Base-by-base conservation (phyloP, 1,140 invertebrate genomes). In the Polyergus mexicanus region DNA sequence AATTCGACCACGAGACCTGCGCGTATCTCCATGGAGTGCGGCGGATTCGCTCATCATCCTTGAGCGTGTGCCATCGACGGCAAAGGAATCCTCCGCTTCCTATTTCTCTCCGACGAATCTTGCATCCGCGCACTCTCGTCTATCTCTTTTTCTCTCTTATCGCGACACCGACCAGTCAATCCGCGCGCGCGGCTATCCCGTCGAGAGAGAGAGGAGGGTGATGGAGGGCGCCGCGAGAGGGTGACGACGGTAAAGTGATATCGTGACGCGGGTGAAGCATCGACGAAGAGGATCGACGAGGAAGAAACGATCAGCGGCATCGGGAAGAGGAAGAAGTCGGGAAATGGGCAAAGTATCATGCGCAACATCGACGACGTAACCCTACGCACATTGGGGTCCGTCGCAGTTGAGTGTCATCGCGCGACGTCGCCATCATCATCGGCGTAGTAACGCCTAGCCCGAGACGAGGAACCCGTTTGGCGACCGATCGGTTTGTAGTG, bases 301-400 rank as follows among this genome's bases (percentile, higher is more conserved):
- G 22, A 16, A 22, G 22, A 16, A 22, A 83, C 78, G n/a, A 72
- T 58, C 66, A 22, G 76, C 58, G n/a, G 63, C 63, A 28, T 25
- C 44, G 19, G 74, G 63, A 80, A 78, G 22, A 54, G 56, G 84
- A 86, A 69, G 54, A 81, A 75, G 66, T 80, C 81, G 88, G 88
- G 80, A 87, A 89, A 89, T 80, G 86, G 78, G 51, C 47, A 32
- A 86, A 66, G 68, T 84, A 84, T 84, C 81, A 88, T 88, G 88
- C 88, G 84, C 81, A 69, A 75, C 44, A 47, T 81, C 78, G 68
- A 32, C 68, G 25, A 81, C 68, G 68, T 83, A 71, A 77, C 83
- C 69, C 65, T 63, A 38, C 32, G 62, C 38, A 71, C 75, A 83
- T 62, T 74, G 62, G 72, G 41, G 85, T 51, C 32, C 58, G 41